These are phyloP conservation scores for Nasonia longicornis DNA, from an alignment of 1,140 invertebrate genomes.

Conservation along the genomic window DNA sequence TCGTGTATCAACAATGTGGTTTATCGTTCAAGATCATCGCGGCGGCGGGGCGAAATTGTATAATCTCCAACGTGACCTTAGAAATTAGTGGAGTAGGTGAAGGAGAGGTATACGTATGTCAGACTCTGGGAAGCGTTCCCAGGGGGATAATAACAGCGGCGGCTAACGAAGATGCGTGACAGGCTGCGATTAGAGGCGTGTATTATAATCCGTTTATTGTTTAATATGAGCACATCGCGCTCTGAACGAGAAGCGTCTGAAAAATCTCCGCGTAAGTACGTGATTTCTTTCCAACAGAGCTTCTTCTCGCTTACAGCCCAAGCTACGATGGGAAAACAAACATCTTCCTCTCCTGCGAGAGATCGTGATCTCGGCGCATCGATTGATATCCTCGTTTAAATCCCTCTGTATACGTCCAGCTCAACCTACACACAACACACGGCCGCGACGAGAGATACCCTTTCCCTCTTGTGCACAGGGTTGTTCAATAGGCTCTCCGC, in stretches of 20 bases:
- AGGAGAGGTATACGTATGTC: background rate
- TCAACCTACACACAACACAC: background rate
- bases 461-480: background rate
- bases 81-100: slow-evolving; percentile 9
- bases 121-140: background rate
- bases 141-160: background rate
- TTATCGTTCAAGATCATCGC: background rate
- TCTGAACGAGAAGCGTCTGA: too few species aligned
- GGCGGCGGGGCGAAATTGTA: background rate
- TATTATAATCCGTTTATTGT: background rate
- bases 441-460: background rate
- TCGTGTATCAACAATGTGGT: background rate
- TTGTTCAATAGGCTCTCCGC: background rate
- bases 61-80: background rate
- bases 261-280: too few species aligned
- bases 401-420: background rate
- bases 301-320: too few species aligned
- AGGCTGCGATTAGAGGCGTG: background rate
- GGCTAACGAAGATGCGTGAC: background rate
- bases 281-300: too few species aligned
- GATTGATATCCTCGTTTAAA: background rate
- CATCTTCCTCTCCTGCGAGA: background rate
- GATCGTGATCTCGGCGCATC: background rate
- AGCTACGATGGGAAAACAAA: background rate
- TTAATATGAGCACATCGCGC: too few species aligned